phyloP scores from a whole-genome alignment of 2,888 invertebrate species.

The Prenolepis imparis region DNA sequence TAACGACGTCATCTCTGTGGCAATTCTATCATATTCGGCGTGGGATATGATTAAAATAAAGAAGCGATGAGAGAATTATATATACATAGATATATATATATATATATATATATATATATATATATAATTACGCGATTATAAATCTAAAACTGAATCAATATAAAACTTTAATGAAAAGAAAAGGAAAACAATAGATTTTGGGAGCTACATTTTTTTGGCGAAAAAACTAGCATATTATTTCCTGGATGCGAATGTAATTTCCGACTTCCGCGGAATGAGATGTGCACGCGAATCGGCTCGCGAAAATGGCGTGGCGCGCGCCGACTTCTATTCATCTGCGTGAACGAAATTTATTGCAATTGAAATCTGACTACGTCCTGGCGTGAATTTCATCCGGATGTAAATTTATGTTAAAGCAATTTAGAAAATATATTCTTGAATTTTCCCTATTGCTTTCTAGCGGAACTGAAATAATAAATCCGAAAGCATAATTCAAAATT shows the following conservation, averaged over 20 bases:
- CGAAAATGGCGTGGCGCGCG: constrained; percentile 24
- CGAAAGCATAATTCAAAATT: background rate
- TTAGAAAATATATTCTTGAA: constrained; percentile 45
- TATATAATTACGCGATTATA: constrained; percentile 1
- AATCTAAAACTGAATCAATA: background rate
- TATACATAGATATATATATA: too few species aligned
- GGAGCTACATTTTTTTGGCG: background rate
- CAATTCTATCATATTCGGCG: background rate
- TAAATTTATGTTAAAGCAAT: constrained; percentile 54
- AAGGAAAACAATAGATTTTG: background rate
- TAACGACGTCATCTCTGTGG: constrained; percentile 6
- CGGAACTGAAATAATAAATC: constrained; percentile 35
- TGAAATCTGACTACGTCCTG: constrained; percentile 41
- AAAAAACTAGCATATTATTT: background rate
- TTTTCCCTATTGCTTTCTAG: constrained; percentile 12
- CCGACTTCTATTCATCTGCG: constrained; percentile 45
- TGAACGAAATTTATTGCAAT: constrained; percentile 46
- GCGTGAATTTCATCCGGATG: constrained; percentile 48
- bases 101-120: too few species aligned
- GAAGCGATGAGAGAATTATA: constrained; percentile 2
- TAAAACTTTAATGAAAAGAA: background rate
- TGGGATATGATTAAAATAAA: background rate
- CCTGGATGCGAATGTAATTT: constrained; percentile 11
- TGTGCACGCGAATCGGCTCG: constrained; percentile 46
- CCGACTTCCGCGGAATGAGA: constrained; percentile 28